These are phyloP conservation scores for Eupithecia dodoneata DNA, from an alignment of 2,888 invertebrate species.

Conservation along the genomic window DNA sequence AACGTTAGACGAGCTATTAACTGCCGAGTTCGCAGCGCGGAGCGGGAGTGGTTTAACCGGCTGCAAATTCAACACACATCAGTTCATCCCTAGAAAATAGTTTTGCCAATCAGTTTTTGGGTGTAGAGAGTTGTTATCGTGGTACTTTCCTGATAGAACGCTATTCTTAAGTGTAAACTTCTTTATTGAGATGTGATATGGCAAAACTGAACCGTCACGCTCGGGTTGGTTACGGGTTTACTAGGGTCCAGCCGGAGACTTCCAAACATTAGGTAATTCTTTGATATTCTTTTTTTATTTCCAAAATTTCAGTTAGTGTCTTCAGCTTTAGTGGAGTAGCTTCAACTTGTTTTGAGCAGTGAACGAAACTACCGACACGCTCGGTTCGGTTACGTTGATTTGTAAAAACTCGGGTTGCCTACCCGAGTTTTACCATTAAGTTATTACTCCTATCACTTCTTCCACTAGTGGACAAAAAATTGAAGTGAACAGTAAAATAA, in stretches of 20 bases:
- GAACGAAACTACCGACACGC: not conserved
- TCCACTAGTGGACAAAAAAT: no score
- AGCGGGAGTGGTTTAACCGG: conserved; percentile 95
- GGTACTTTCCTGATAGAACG: not conserved
- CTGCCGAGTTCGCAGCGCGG: conserved; percentile 85
- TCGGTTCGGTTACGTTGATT: not conserved
- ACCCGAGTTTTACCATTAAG: no score
- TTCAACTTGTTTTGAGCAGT: not conserved
- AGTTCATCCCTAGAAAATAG: conserved; percentile 37
- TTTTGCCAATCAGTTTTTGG: conserved; percentile 43
- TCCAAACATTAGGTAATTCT: not conserved
- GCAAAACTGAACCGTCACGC: not conserved
- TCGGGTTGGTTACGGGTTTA: not conserved
- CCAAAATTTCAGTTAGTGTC: not conserved
- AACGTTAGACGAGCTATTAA: conserved; percentile 76
- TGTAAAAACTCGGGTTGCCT: not conserved
- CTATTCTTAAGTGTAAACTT: not conserved
- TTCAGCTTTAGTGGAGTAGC: no score
- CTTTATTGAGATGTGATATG: not conserved
- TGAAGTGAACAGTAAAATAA: no score
- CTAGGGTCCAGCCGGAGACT: not conserved
- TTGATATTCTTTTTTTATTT: not conserved
- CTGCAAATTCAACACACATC: conserved; percentile 81
- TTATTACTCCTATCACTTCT: not conserved
- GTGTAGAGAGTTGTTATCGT: conserved; percentile 40